Base-by-base conservation (phyloP, 53 echinoderm and acorn worm species). In the Echinarachnius parma region DNA sequence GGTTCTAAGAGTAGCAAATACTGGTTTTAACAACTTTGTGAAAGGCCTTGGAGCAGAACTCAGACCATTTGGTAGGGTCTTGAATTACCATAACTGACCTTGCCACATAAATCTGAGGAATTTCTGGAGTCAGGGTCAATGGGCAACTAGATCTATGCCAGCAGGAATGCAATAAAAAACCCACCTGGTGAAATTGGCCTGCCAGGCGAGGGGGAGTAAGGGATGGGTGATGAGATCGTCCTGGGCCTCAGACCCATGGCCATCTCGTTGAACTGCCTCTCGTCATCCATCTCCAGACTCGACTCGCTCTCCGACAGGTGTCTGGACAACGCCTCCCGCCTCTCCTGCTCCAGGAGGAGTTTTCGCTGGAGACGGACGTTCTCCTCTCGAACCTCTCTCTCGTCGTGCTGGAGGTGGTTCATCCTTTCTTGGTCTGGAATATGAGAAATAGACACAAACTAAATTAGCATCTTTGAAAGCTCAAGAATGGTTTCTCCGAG, bases 231-330 rank as follows among this genome's bases (percentile, higher is more conserved):
- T 32, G 96, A 96, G 66, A 90, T 96, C 19, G 96, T 96, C 48
- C 96, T 53, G 14, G 96, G 96, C 31, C 96, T 79, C 39, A 91
- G 79, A 2, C 96, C 96, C 71, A 81, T 81, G 23, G 96, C 88
- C 96, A 96, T 96, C 85, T 96, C 96, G 32, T 96, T 96, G 77
- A 96, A 96, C 39, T 96, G 96, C 68, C 96, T 87, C 78, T 96
- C 96, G 49, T 96, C 96, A 48, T 96, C 96, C 91, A 91, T 96
- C 76, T 96, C 96, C 54, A 96, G 80, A 50, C 96, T 96, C 42
- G 96, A 96, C 77, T 96, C 96, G 46, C 96, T 91, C 80, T 96
- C 96, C 26, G 91, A 96, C 67, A 91, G 86, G 75, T 96, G 91
- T 19, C 96, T 77, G 65, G 88, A 91, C 23, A 91, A 82, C n/a